Evolutionary conservation across 2,888 invertebrate species (phyloP).

Genomic region (Alcis repandata): DNA sequence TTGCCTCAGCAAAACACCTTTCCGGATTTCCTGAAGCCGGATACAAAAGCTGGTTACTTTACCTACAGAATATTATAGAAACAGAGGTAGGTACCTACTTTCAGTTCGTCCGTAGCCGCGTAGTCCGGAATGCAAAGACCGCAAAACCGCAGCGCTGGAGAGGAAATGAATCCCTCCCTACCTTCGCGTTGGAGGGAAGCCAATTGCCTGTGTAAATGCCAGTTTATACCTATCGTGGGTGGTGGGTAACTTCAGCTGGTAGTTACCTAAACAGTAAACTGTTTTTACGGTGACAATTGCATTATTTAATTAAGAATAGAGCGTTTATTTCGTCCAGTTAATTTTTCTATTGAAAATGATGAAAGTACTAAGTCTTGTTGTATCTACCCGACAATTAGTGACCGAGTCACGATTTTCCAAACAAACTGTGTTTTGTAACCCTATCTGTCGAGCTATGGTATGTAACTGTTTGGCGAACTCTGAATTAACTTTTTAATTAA

Average conservation of each 20-base stretch:
- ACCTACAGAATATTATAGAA: conserved; percentile 17
- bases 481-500: conserved; percentile 24
- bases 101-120: conserved; percentile 2
- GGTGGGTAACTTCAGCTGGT: not conserved
- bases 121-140: conserved; percentile 24
- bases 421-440: conserved; percentile 3
- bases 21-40: conserved; percentile 25
- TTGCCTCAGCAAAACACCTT: conserved; percentile 4
- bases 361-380: too few species aligned
- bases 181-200: conserved; percentile 16
- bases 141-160: conserved; percentile 14
- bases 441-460: not conserved
- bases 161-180: conserved; percentile 14
- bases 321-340: too few species aligned
- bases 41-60: conserved; percentile 11
- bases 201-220: conserved; percentile 6
- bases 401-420: not conserved
- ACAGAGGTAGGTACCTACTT: not conserved
- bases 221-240: not conserved
- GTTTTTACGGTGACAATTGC: not conserved
- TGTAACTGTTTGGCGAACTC: not conserved
- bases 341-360: too few species aligned
- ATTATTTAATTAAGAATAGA: not conserved
- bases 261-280: not conserved
- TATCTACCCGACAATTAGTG: not conserved